Percentiles rank a stretch among this genome's conserved stretches.
Evolutionary conservation across 2,888 invertebrate genomes (phyloP).

Genomic region (Nudaria mundana): DNA sequence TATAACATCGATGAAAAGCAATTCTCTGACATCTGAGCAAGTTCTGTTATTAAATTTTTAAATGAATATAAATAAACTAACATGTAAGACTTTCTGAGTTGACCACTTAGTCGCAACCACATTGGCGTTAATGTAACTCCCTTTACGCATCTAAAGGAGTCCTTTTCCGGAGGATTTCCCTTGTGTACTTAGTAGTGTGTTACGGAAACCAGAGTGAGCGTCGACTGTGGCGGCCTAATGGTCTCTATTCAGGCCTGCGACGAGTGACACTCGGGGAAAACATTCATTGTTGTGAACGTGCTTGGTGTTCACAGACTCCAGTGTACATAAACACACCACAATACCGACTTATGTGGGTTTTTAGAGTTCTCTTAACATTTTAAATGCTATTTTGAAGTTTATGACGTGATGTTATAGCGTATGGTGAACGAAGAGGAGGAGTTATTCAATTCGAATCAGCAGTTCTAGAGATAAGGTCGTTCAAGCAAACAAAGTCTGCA

Average conservation of each 20-base stretch:
- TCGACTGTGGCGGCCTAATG: constrained; percentile 40
- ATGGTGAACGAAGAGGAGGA: too few species aligned
- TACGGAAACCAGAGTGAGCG: constrained; percentile 24
- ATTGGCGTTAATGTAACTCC: constrained; percentile 21
- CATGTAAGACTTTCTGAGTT: neutral
- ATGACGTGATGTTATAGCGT: too few species aligned
- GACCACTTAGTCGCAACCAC: constrained; percentile 1
- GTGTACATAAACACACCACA: constrained; percentile 23
- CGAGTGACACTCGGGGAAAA: constrained; percentile 47
- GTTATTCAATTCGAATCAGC: too few species aligned
- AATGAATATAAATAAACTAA: neutral
- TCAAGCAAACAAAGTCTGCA: too few species aligned
- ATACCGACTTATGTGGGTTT: constrained; percentile 7
- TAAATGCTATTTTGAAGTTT: too few species aligned
- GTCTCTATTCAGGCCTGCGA: constrained; percentile 45
- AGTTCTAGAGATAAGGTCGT: too few species aligned
- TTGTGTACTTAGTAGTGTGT: constrained; percentile 11
- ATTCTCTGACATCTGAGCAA: too few species aligned
- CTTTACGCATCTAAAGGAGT: constrained; percentile 20
- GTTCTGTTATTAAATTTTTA: neutral
- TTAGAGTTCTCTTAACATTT: too few species aligned
- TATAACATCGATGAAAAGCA: too few species aligned
- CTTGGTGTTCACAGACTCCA: constrained; percentile 9
- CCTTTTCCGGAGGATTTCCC: constrained; percentile 36
- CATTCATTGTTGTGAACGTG: constrained; percentile 35